Evolutionary conservation across 2,797 vertebrate genomes (phyloP).

Genomic region (Ctenopoma multispine): DNA sequence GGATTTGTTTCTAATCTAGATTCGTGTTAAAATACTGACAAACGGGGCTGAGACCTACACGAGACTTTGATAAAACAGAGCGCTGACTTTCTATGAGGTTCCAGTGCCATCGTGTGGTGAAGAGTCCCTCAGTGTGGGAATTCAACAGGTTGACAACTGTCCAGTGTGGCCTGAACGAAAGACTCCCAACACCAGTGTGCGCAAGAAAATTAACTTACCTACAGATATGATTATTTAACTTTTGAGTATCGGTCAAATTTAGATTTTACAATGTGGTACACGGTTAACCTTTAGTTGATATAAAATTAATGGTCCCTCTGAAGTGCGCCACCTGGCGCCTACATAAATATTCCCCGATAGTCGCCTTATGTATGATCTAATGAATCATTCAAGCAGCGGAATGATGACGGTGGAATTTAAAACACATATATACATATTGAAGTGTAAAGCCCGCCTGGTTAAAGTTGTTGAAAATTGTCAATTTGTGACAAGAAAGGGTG

Average conservation of each 20-base stretch:
- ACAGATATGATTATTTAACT: background rate
- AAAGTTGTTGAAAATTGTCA: conserved; percentile 23
- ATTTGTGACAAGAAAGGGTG: background rate
- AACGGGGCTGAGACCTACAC: background rate
- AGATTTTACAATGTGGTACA: background rate
- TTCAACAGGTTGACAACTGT: background rate
- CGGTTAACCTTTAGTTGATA: background rate
- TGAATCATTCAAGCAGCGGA: background rate
- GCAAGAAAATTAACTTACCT: background rate
- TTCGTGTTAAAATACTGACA: background rate
- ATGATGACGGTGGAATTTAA: background rate
- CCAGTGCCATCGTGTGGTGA: conserved; percentile 60
- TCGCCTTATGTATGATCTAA: background rate
- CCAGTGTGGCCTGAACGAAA: background rate
- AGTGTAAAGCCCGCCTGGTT: background rate
- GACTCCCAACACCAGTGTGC: too few relatives aligned
- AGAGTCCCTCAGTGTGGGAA: background rate
- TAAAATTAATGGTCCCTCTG: too few relatives aligned
- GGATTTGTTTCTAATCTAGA: background rate
- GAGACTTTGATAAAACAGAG: background rate
- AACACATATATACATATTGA: too few relatives aligned
- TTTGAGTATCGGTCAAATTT: background rate
- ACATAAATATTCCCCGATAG: background rate
- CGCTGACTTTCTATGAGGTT: background rate
- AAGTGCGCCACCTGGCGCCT: background rate